phyloP scores from a whole-genome alignment of 2,797 vertebrate species.

The Odontamblyopus lacepedii region DNA sequence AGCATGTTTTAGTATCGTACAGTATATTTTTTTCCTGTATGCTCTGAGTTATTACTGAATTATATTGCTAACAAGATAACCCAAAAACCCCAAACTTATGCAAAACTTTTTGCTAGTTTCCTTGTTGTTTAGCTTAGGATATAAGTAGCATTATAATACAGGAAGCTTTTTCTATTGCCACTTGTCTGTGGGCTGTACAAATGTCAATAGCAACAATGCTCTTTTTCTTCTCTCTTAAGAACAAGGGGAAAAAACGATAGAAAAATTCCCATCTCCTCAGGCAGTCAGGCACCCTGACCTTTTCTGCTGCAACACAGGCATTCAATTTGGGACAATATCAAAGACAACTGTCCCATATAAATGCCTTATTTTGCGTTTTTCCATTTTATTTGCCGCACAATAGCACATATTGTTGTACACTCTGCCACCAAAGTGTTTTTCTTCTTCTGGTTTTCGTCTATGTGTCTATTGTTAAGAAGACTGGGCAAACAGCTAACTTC shows the following conservation, averaged over 20 bases:
- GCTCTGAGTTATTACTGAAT: no score
- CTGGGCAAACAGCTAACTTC: constrained; percentile 55
- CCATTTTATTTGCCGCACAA: constrained; percentile 30
- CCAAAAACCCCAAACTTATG: background rate
- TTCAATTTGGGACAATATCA: constrained; percentile 58
- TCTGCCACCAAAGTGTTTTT: constrained; percentile 47
- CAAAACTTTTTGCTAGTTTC: background rate
- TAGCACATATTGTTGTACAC: constrained; percentile 24
- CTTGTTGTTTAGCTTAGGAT: background rate
- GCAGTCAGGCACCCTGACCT: constrained; percentile 64
- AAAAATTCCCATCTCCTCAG: constrained; percentile 57
- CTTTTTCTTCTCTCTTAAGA: constrained; percentile 59
- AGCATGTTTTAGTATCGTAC: no score
- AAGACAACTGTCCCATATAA: constrained; percentile 49
- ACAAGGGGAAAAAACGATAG: constrained; percentile 51
- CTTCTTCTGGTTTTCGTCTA: constrained; percentile 54
- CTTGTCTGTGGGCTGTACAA: constrained; percentile 60
- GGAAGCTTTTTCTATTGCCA: background rate
- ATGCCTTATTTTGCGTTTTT: constrained; percentile 57
- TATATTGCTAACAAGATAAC: background rate
- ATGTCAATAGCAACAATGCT: constrained; percentile 69
- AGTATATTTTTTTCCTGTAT: no score
- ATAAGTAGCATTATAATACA: background rate
- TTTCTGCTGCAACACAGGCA: constrained; percentile 64
- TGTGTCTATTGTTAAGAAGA: constrained; percentile 41